Conservation (phyloP, 2,888 invertebrate genomes). For the Drosophila mayaguana region DNA sequence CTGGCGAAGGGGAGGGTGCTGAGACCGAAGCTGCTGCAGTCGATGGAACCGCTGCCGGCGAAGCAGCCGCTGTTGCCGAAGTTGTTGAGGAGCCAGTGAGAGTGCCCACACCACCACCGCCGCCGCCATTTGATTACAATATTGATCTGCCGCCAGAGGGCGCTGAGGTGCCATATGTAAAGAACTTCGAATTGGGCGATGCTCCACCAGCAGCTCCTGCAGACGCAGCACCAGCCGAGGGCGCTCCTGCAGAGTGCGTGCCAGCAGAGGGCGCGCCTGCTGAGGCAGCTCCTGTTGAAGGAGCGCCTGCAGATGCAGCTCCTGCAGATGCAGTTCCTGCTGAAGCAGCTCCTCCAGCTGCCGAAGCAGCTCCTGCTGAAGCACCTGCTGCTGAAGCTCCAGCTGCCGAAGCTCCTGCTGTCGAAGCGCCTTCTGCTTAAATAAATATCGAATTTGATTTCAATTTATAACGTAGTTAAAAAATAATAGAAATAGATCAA, state of each 20-base stretch:
- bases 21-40: conserved; percentile 39
- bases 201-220: conserved; percentile 54
- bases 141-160: conserved; percentile 85
- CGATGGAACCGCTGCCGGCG: conserved; percentile 31
- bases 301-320: neutral
- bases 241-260: conserved; percentile 45
- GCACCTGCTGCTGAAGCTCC: conserved; percentile 52
- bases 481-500: conserved; percentile 50
- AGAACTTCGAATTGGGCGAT: conserved; percentile 83
- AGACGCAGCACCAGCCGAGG: conserved; percentile 25
- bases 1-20: conserved; percentile 62
- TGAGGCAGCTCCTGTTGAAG: conserved; percentile 4
- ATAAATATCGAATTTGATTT: conserved; percentile 30
- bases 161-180: conserved; percentile 85
- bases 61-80: conserved; percentile 35
- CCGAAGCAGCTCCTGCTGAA: conserved; percentile 37
- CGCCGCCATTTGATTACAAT: conserved; percentile 85
- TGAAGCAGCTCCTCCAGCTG: conserved; percentile 3
- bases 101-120: conserved; percentile 84
- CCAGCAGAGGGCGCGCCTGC: conserved; percentile 57
- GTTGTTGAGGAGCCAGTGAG: conserved; percentile 66
- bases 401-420: conserved; percentile 55
- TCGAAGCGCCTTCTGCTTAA: conserved; percentile 48
- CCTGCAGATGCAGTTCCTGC: conserved; percentile 11
- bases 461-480: conserved; percentile 8